Conservation (phyloP, 2,797 vertebrate genomes). For the Schizothorax lantsangensis region DNA sequence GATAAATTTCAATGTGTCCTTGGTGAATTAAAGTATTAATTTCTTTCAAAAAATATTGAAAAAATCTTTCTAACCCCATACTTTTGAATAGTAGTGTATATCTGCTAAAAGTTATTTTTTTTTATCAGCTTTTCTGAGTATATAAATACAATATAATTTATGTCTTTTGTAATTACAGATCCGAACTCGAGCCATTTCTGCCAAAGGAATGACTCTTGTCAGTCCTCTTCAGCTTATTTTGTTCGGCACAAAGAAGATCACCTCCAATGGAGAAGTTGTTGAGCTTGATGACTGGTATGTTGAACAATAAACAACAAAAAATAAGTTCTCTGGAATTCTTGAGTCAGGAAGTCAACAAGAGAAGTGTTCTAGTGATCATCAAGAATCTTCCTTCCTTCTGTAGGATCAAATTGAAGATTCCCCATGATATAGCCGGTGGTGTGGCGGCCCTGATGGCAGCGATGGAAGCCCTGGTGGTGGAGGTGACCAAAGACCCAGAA, state of each 20-base stretch:
- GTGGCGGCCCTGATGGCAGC: slow-evolving; percentile 84
- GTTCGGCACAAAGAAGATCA: slow-evolving; percentile 91
- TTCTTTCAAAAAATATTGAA: not conserved
- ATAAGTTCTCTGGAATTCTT: not conserved
- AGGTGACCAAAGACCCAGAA: slow-evolving; percentile 88
- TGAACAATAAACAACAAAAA: not conserved
- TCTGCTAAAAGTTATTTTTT: not conserved
- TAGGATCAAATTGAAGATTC: slow-evolving; percentile 90
- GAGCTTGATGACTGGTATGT: slow-evolving; percentile 86
- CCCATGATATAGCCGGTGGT: slow-evolving; percentile 81
- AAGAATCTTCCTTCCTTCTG: not conserved
- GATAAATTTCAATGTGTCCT: not conserved
- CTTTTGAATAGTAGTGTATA: not conserved
- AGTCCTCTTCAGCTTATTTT: slow-evolving; percentile 93
- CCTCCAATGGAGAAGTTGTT: slow-evolving; percentile 85
- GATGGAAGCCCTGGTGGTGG: slow-evolving; percentile 91
- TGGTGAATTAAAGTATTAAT: not conserved
- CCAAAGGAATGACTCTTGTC: slow-evolving; percentile 96
- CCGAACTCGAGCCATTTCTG: slow-evolving; percentile 86
- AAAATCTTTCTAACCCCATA: not conserved
- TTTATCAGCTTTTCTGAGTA: not conserved
- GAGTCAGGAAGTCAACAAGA: not conserved
- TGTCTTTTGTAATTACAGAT: slow-evolving; percentile 66
- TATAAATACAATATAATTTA: not conserved
- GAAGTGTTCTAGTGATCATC: not conserved